Percentiles rank a stretch among this genome's conserved stretches.
phyloP scores from a whole-genome alignment of 1,140 invertebrate genomes.

The Bombus vancouverensis region DNA sequence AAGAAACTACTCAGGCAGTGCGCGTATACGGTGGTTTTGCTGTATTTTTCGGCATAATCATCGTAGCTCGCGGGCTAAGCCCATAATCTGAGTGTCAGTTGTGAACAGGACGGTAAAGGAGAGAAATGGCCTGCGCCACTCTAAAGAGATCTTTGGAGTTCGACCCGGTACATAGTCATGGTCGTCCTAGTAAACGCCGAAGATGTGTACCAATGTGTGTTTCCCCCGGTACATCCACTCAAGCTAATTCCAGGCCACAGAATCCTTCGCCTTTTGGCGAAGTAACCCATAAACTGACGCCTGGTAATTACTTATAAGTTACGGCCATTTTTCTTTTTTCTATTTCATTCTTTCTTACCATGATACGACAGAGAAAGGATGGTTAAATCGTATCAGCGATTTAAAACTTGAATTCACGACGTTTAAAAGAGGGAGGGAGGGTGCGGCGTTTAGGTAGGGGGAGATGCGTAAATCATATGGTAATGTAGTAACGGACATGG shows the following conservation, averaged over 20 bases:
- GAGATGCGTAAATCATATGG: slow-evolving; percentile 80
- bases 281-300: slow-evolving; percentile 90
- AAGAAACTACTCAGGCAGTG: slow-evolving; percentile 44
- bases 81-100: slow-evolving; percentile 61
- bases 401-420: slow-evolving; percentile 76
- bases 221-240: slow-evolving; percentile 87
- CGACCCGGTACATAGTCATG: slow-evolving; percentile 92
- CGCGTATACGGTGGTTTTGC: slow-evolving; percentile 35
- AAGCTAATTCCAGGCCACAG: slow-evolving; percentile 78
- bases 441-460: slow-evolving; percentile 49
- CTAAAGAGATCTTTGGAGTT: slow-evolving; percentile 96
- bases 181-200: slow-evolving; percentile 91
- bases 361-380: slow-evolving; percentile 41
- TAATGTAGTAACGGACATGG: slow-evolving; percentile 62
- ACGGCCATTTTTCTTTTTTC: slow-evolving; percentile 73
- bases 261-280: slow-evolving; percentile 90
- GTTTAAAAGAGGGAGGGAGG: slow-evolving; percentile 30
- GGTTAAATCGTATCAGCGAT: slow-evolving; percentile 62
- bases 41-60: slow-evolving; percentile 44
- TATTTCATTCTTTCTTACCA: slow-evolving; percentile 39
- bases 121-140: slow-evolving; percentile 97
- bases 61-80: slow-evolving; percentile 33
- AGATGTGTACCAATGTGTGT: slow-evolving; percentile 93
- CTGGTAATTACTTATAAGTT: slow-evolving; percentile 86
- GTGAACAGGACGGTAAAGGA: slow-evolving; percentile 58